Evolutionary conservation across 2,113 vertebrate species (phyloP), one percentile per base, ranked within the genome.

Genomic region (Protomyctophum bolini): DNA sequence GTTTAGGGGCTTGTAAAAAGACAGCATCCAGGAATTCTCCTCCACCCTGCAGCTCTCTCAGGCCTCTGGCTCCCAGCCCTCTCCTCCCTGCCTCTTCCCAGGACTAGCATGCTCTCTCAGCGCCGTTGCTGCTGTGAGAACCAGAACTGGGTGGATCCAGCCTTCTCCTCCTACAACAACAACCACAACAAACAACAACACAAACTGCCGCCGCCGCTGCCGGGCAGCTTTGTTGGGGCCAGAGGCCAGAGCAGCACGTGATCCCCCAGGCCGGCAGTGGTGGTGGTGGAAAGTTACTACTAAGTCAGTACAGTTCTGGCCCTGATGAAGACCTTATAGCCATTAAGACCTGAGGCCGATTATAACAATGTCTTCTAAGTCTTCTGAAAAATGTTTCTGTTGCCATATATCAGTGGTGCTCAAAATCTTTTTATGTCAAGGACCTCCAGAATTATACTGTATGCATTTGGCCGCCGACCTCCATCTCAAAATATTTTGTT

Each of bases 1-100:
- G 84, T 50, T 88, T 4, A 41, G 83, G 83, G 73, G 77, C 79
- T 41, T 45, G 65, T 90, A 4, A 77, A 21, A 75, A 84, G 69
- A 76, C 86, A 82, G 89, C 76, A 89, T 92, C 88, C 91, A 92
- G 91, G 89, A 92, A 91, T 91, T 92, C 88, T 89, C 85, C 90
- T 74, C 57, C 57, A 21, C 90, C 86, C 88, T 86, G 83, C 77
- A 72, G 73, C 49, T 9, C n/a, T 55, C 12, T 15, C n/a, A 63
- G 83, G 62, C 12, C 7, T 21, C 12, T 63, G 14, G 61, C 64
- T 84, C 66, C 75, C 4, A 79, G 79, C 75, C 81, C 82, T 79
- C 70, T 62, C 72, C 63, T 11, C 65, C 72, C 70, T 79, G 52
- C 69, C 64, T 49, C 10, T 9, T 83, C 85, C 79, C 80, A 81